Conservation (phyloP, 2,888 invertebrate genomes). For the Cistogaster globosa region DNA sequence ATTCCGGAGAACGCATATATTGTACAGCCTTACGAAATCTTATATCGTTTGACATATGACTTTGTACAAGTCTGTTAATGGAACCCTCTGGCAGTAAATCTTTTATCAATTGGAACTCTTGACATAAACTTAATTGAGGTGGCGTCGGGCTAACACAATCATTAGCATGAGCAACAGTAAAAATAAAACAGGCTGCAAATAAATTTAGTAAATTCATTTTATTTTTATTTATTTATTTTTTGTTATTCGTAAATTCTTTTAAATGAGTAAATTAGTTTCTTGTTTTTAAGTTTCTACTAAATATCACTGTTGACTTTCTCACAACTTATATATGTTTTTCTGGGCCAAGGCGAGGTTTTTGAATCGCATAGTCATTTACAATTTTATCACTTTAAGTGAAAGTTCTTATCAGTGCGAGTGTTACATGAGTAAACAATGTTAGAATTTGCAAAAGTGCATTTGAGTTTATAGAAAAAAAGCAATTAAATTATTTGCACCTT, state of each 20-base stretch:
- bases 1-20: slow-evolving; percentile 7
- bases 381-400: not conserved
- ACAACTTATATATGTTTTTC: slow-evolving; percentile 40
- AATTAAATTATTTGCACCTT: slow-evolving; percentile 40
- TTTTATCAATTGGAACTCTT: slow-evolving; percentile 38
- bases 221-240: slow-evolving; percentile 8
- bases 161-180: not conserved
- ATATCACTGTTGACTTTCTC: not conserved
- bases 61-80: not conserved
- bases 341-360: not conserved
- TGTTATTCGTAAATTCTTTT: not conserved
- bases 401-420: slow-evolving; percentile 24
- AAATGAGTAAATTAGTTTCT: not conserved
- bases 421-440: slow-evolving; percentile 3
- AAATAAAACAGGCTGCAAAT: not conserved
- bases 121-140: slow-evolving; percentile 14
- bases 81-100: slow-evolving; percentile 12
- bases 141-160: not conserved
- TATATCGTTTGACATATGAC: slow-evolving; percentile 31
- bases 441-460: not conserved
- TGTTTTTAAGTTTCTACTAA: not conserved
- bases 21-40: slow-evolving; percentile 40
- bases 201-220: slow-evolving; percentile 14
- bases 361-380: not conserved
- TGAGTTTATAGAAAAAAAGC: not conserved